Percentiles rank a stretch among this genome's conserved stretches.
phyloP scores from a whole-genome alignment of 2,888 invertebrate genomes.

The Drosophila picticornis region DNA sequence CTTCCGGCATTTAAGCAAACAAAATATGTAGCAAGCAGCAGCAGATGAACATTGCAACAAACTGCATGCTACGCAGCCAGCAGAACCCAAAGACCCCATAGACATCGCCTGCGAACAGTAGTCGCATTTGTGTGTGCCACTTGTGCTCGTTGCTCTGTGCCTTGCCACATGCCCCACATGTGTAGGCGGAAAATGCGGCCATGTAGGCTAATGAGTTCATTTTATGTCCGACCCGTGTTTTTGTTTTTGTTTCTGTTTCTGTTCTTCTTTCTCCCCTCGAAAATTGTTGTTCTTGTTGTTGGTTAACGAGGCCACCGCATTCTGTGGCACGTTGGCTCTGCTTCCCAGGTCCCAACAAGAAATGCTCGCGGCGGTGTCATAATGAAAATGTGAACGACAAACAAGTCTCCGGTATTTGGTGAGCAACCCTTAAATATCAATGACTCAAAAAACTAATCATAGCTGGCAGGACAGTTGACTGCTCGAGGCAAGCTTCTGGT shows the following conservation, averaged over 20 bases:
- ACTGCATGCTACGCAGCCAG: conserved; percentile 26
- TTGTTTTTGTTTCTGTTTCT: conserved; percentile 25
- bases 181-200: conserved; percentile 78
- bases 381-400: conserved; percentile 50
- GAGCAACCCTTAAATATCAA: conserved; percentile 8
- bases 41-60: conserved; percentile 50
- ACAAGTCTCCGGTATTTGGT: conserved; percentile 36
- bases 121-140: conserved; percentile 25
- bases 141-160: conserved; percentile 37
- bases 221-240: conserved; percentile 59
- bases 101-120: conserved; percentile 3
- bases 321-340: conserved; percentile 32
- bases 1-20: conserved; percentile 80
- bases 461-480: conserved; percentile 20
- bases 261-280: neutral
- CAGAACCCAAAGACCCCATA: neutral
- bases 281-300: conserved; percentile 27
- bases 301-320: conserved; percentile 59
- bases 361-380: conserved; percentile 56
- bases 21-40: conserved; percentile 67
- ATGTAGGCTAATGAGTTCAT: conserved; percentile 77
- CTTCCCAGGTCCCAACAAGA: conserved; percentile 18
- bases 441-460: conserved; percentile 5
- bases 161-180: conserved; percentile 48
- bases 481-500: neutral